Evolutionary conservation across 2,797 vertebrate genomes (phyloP), one percentile per base, ranked within the genome.

Genomic region (Huso huso): DNA sequence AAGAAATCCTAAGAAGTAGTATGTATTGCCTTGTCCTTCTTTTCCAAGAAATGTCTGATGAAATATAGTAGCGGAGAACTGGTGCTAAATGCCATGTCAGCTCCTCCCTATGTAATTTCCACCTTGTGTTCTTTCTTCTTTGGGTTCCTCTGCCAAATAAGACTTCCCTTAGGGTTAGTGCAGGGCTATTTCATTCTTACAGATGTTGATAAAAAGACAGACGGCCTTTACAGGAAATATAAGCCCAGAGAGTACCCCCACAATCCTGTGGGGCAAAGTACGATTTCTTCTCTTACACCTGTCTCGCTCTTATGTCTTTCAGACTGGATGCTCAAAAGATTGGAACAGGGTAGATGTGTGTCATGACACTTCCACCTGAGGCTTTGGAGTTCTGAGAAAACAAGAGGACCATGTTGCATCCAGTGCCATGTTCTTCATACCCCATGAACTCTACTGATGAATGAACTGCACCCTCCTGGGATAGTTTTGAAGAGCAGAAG

Each of bases 201-300:
- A 48, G 10, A 55, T 65, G 61, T 63, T 10, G 64, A 65, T 53
- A 37, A 65, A 65, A 18, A 11, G 23, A 55, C 18, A 57, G 8
- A 53, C 52, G 51, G 51, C 50, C 11, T 18, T 64, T 18, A 18
- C 51, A 18, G 7, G n/a, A 50, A 51, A 6, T 10, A 52, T 8
- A 52, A 53, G 15, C 9, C 63, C 63, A 64, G 50, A 12, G 23
- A 53, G 10, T 37, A 37, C 23, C 23, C 4, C 23, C 23, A 37
- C 23, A 53, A 53, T 52, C 13, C 51, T 2, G 23, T 12, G 6
- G 63, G 37, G 62, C 49, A 51, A 10, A 13, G 62, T 13, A 51
- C 1, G 63, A 53, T 6, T 18, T 65, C 18, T 37, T n/a, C 23
- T 8, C 11, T 37, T 48, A 48, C 51, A 57, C 64, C 64, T 57